These are phyloP conservation scores for Zenarchopterus dispar DNA, from an alignment of 2,797 vertebrate species.

Conservation along the genomic window DNA sequence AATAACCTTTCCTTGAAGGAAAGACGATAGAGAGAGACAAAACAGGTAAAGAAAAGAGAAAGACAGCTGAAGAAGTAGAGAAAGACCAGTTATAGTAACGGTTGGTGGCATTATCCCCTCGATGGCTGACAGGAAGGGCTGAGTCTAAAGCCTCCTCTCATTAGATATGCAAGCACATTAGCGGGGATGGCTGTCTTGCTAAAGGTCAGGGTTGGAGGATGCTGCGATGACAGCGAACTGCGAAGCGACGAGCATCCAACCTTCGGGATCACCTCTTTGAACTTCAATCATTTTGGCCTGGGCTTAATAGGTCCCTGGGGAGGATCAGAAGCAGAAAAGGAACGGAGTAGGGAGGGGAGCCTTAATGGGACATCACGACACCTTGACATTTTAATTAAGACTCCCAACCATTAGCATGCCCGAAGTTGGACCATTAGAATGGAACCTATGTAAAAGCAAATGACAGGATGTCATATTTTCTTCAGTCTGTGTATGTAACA, in stretches of 20 bases:
- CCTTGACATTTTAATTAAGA: conserved; percentile 91
- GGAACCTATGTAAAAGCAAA: conserved; percentile 72
- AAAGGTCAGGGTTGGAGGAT: conserved; percentile 86
- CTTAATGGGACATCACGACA: conserved; percentile 85
- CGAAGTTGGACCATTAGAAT: conserved; percentile 68
- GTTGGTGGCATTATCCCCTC: conserved; percentile 80
- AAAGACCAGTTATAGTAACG: conserved; percentile 48
- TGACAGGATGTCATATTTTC: conserved; percentile 62
- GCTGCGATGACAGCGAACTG: conserved; percentile 72
- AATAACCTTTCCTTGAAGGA: conserved; percentile 78
- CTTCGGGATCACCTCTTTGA: conserved; percentile 86
- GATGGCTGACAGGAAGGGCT: conserved; percentile 79
- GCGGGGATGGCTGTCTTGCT: conserved; percentile 81
- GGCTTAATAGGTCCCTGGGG: conserved; percentile 85
- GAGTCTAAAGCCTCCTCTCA: conserved; percentile 80
- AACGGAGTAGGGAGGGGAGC: conserved; percentile 64
- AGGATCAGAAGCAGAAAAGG: conserved; percentile 82
- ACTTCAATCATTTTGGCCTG: conserved; percentile 86
- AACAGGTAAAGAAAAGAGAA: conserved; percentile 61
- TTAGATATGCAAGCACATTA: conserved; percentile 87
- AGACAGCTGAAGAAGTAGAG: conserved; percentile 54
- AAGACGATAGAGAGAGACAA: conserved; percentile 64
- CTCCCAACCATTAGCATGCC: conserved; percentile 82
- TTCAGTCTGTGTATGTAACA: conserved; percentile 42
- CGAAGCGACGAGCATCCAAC: conserved; percentile 77